Evolutionary conservation across 2,888 invertebrate genomes (phyloP).

Genomic region (Ochropacha duplaris): DNA sequence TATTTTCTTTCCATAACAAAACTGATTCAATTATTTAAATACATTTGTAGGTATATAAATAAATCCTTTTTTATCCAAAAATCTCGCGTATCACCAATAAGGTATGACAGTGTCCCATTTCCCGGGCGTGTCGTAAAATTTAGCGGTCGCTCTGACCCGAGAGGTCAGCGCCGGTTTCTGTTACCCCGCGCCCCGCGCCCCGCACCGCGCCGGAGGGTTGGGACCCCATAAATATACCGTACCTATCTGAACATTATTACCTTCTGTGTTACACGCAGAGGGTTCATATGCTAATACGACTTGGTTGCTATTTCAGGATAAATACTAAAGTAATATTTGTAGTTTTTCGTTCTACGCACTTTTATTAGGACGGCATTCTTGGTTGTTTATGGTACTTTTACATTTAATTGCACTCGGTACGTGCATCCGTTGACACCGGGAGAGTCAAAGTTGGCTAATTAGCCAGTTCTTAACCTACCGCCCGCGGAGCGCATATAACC

Average conservation of each 20-base stretch:
- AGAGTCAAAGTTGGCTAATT: too few relatives aligned
- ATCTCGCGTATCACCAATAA: conserved; percentile 34
- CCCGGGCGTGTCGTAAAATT: conserved; percentile 39
- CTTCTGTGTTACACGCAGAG: neutral
- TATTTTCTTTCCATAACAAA: neutral
- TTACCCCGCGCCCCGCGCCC: neutral
- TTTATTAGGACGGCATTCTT: too few relatives aligned
- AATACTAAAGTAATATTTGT: neutral
- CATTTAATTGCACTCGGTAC: too few relatives aligned
- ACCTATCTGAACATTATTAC: conserved; percentile 18
- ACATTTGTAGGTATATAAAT: neutral
- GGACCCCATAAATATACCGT: neutral
- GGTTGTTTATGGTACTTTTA: too few relatives aligned
- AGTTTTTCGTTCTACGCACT: neutral
- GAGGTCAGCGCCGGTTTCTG: conserved; percentile 36
- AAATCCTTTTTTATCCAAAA: conserved; percentile 20
- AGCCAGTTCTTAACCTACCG: too few relatives aligned
- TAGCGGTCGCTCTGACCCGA: conserved; percentile 40
- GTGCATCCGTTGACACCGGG: too few relatives aligned
- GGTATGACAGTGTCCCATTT: conserved; percentile 7
- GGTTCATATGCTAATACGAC: neutral
- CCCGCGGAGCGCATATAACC: too few relatives aligned
- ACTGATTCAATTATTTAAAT: neutral
- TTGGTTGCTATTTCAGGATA: neutral
- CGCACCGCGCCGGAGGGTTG: neutral